These are phyloP conservation scores for Galerucella nymphaeae DNA, from an alignment of 2,888 invertebrate species.

Conservation along the genomic window DNA sequence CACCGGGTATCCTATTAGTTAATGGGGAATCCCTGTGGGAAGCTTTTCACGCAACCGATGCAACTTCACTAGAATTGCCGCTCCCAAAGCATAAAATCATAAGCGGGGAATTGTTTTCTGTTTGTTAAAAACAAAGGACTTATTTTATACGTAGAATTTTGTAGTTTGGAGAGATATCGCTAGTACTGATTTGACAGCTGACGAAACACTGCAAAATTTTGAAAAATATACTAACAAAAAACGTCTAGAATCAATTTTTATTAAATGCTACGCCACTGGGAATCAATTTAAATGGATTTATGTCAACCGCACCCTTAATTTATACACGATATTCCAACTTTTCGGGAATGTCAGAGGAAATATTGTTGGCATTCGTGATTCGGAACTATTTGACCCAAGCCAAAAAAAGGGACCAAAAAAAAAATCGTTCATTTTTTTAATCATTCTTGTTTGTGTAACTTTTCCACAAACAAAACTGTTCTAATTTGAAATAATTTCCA, in stretches of 20 bases:
- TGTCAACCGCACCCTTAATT: constrained; percentile 23
- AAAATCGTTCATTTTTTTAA: too few relatives aligned
- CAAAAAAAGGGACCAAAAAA: background rate
- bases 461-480: background rate
- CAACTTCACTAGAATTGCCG: constrained; percentile 27
- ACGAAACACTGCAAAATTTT: too few relatives aligned
- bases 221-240: too few relatives aligned
- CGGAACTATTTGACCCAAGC: constrained; percentile 7
- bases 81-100: constrained; percentile 21
- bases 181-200: too few relatives aligned
- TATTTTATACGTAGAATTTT: background rate
- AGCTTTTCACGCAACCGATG: constrained; percentile 49
- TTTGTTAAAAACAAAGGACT: background rate
- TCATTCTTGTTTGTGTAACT: background rate
- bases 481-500: too few relatives aligned
- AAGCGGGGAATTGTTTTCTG: constrained; percentile 4
- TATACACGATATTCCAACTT: constrained; percentile 9
- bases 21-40: constrained; percentile 55
- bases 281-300: constrained; percentile 7
- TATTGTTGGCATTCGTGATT: constrained; percentile 27
- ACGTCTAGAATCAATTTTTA: too few relatives aligned
- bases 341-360: constrained; percentile 11
- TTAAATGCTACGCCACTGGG: background rate
- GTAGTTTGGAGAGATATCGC: too few relatives aligned
- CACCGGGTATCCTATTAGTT: constrained; percentile 53